These are phyloP conservation scores for Macrotus californicus DNA, from an alignment of 2,113 vertebrate genomes.

Conservation along the genomic window DNA sequence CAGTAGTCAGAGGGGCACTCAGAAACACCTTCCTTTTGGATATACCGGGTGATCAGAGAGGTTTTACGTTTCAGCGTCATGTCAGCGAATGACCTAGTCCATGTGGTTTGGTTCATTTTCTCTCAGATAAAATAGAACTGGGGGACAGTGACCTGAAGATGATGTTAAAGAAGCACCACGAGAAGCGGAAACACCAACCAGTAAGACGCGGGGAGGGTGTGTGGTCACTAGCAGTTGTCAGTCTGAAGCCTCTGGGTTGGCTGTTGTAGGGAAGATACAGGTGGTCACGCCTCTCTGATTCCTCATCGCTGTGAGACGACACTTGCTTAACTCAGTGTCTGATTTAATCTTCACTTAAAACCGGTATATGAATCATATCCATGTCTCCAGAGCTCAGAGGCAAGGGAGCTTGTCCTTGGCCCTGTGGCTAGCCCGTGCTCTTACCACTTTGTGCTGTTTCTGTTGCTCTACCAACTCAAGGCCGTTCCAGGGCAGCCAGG, in stretches of 20 bases:
- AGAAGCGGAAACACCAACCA: conserved; percentile 94
- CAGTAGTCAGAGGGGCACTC: background rate
- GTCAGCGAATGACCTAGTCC: background rate
- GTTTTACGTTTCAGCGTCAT: background rate
- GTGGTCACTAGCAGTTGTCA: background rate
- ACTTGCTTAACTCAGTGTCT: background rate
- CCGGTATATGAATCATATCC: fast-evolving
- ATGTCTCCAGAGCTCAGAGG: background rate
- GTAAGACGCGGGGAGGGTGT: conserved; percentile 78
- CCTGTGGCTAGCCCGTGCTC: background rate
- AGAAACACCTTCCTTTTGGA: background rate
- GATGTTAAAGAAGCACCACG: conserved; percentile 92
- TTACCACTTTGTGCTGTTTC: background rate
- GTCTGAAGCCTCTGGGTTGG: background rate
- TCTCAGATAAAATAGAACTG: conserved; percentile 90
- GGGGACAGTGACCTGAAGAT: conserved; percentile 89
- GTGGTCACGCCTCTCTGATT: background rate
- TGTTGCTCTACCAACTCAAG: background rate
- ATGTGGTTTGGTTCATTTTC: conserved; percentile 40
- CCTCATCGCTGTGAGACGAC: no score
- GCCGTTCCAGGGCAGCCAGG: background rate
- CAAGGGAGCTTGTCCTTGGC: background rate
- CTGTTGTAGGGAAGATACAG: no score
- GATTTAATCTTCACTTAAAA: background rate
- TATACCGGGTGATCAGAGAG: background rate